A percentile compares a stretch with the other conserved stretches of the same genome.
phyloP scores from a whole-genome alignment of 2,113 vertebrate genomes.

The Strix aluco region DNA sequence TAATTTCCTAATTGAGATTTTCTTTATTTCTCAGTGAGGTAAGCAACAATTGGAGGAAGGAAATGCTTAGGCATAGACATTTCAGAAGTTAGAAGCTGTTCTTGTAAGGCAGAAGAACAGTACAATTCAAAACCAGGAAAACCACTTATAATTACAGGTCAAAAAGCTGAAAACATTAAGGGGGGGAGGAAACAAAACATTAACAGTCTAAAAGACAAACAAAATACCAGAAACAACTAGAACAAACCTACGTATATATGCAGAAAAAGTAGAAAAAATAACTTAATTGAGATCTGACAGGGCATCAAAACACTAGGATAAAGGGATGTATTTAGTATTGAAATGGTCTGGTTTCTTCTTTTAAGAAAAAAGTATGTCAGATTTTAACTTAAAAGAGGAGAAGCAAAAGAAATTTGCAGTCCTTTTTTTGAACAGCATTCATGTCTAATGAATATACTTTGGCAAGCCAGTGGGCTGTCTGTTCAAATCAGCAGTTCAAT shows the following conservation, averaged over 20 bases:
- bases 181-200: neutral
- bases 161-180: neutral
- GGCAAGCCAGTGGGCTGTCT: neutral
- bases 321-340: neutral
- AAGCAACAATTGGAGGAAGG: slow-evolving; percentile 66
- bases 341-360: neutral
- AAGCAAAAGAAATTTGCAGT: neutral
- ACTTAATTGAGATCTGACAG: neutral
- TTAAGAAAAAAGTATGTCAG: neutral
- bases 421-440: neutral
- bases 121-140: slow-evolving; percentile 17
- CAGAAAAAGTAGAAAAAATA: neutral
- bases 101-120: neutral
- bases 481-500: neutral
- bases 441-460: neutral
- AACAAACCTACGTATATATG: neutral
- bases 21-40: slow-evolving; percentile 6
- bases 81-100: slow-evolving; percentile 23
- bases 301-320: neutral
- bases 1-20: neutral
- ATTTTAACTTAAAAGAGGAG: neutral
- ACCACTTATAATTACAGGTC: neutral
- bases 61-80: slow-evolving; percentile 1
- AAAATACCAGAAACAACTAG: neutral
- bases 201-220: neutral